Evolutionary conservation across 1,140 invertebrate species (phyloP).

Genomic region (Trichomalopsis sarcophagae): DNA sequence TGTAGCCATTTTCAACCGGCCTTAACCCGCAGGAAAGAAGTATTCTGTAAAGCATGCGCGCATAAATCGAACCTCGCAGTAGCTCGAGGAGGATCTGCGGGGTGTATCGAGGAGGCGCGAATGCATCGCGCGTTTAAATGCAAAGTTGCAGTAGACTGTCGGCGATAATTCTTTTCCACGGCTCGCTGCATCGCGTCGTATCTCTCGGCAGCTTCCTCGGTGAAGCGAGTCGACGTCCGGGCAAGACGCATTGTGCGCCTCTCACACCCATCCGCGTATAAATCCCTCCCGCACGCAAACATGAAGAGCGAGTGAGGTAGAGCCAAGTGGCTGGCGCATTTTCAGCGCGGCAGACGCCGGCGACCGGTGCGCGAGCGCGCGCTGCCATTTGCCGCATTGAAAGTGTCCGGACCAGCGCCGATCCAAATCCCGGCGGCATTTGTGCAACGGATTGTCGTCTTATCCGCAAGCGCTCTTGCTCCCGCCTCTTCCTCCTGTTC

Average conservation of each 20-base stretch:
- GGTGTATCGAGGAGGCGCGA: not conserved
- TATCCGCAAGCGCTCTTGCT: slow-evolving; percentile 49
- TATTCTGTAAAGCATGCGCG: too few species aligned
- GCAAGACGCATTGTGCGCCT: not conserved
- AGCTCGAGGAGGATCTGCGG: too few species aligned
- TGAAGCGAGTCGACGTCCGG: not conserved
- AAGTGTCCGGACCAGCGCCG: not conserved
- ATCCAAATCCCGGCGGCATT: slow-evolving; percentile 60
- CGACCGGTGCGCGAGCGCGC: not conserved
- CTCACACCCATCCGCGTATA: not conserved
- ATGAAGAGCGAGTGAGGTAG: too few species aligned
- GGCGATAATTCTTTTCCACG: slow-evolving; percentile 20
- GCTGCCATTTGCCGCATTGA: slow-evolving; percentile 14
- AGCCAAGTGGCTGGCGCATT: not conserved
- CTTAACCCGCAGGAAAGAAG: too few species aligned
- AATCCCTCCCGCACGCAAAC: slow-evolving; percentile 1
- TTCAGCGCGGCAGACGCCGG: not conserved
- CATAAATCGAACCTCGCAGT: too few species aligned
- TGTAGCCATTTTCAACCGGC: too few species aligned
- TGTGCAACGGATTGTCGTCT: slow-evolving; percentile 63
- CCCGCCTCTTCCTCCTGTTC: not conserved
- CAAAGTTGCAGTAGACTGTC: not conserved
- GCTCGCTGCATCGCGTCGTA: not conserved
- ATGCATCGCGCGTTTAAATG: slow-evolving; percentile 6
- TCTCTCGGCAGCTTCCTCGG: not conserved